A percentile compares a stretch with the other conserved stretches of the same genome.
Evolutionary conservation across 2,797 vertebrate genomes (phyloP).

Genomic region (Danio albolineatus): DNA sequence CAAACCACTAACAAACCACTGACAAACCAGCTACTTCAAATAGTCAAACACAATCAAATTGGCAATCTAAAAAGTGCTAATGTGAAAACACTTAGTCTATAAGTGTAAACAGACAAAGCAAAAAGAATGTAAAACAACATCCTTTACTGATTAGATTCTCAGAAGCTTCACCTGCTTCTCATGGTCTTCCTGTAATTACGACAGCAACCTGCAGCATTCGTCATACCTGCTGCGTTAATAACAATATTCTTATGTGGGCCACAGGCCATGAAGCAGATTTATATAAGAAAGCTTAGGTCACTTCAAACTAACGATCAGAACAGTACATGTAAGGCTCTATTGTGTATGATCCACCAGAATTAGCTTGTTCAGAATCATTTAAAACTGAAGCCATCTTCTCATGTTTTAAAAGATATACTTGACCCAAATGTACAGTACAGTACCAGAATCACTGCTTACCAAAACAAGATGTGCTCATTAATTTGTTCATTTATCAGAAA

Average conservation of each 20-base stretch:
- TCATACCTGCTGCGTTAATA: conserved; percentile 17
- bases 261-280: neutral
- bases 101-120: neutral
- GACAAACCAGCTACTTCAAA: neutral
- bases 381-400: neutral
- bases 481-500: no score
- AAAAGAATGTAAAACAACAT: neutral
- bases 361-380: neutral
- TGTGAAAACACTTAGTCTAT: neutral
- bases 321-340: neutral
- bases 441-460: no score
- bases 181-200: neutral
- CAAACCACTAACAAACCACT: no score
- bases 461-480: no score
- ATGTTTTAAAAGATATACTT: neutral
- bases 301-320: neutral
- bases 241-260: neutral
- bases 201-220: neutral
- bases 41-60: neutral
- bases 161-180: neutral
- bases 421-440: no score
- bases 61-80: neutral
- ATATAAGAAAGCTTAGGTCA: neutral
- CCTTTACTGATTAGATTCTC: neutral
- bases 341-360: neutral